phyloP scores from a whole-genome alignment of 2,888 invertebrate genomes.

The Clitarchus hookeri region DNA sequence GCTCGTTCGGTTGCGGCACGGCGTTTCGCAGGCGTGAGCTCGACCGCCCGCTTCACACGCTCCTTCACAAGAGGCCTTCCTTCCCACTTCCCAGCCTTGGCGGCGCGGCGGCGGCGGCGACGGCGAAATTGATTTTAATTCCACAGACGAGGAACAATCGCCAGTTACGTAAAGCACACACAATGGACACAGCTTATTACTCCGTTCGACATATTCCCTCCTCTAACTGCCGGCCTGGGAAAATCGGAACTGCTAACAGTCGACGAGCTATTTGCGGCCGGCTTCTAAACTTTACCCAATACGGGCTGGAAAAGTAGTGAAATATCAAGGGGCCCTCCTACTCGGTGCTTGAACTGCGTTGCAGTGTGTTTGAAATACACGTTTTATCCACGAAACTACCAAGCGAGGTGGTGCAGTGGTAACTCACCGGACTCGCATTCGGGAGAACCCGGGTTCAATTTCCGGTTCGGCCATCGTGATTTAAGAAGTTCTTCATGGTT shows the following conservation, averaged over 20 bases:
- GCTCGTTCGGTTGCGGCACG: not conserved
- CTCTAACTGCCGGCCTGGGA: not conserved
- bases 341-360: too few species aligned
- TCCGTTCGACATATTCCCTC: not conserved
- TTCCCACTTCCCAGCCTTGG: too few species aligned
- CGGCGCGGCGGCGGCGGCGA: too few species aligned
- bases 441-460: too few species aligned
- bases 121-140: constrained; percentile 2
- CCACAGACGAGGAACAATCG: not conserved
- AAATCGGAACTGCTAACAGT: not conserved
- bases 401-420: too few species aligned
- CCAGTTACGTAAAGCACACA: constrained; percentile 14
- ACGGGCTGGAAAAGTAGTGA: too few species aligned
- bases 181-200: not conserved
- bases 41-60: not conserved
- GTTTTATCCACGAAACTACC: too few species aligned
- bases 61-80: not conserved
- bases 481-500: too few species aligned
- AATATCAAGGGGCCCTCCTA: too few species aligned
- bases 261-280: not conserved
- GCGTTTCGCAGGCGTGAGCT: not conserved
- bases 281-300: not conserved
- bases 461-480: too few species aligned
- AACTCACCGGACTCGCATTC: too few species aligned
- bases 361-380: too few species aligned